Conservation (phyloP, 2,797 vertebrate genomes). For the Sebastiscus tertius region DNA sequence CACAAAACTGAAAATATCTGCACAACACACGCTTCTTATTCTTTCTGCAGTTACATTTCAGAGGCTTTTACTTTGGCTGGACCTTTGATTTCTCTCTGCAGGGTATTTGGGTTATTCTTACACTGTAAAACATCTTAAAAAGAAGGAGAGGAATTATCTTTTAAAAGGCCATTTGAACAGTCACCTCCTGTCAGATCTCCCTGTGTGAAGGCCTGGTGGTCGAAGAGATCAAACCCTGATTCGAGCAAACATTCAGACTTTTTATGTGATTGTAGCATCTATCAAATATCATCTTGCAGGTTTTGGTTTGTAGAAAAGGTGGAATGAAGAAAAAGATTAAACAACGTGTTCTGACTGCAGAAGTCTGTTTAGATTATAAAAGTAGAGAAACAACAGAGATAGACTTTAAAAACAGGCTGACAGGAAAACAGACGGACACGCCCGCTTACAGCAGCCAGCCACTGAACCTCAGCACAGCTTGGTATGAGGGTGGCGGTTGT, state of each 20-base stretch:
- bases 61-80: slow-evolving; percentile 7
- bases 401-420: neutral
- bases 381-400: neutral
- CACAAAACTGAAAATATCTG: slow-evolving; percentile 36
- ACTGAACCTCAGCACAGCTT: slow-evolving; percentile 19
- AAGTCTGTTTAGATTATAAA: neutral
- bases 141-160: neutral
- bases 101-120: slow-evolving; percentile 7
- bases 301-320: neutral
- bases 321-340: neutral
- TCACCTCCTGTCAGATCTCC: slow-evolving; percentile 17
- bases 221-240: neutral
- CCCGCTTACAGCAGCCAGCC: slow-evolving; percentile 11
- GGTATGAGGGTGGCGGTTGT: neutral
- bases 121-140: neutral
- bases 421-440: neutral
- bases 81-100: slow-evolving; percentile 27
- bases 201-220: neutral
- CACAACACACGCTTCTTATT: slow-evolving; percentile 25
- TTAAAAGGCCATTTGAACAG: neutral
- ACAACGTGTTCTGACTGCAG: neutral
- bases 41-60: slow-evolving; percentile 24
- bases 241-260: neutral
- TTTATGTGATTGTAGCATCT: neutral
- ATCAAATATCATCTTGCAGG: neutral